These are phyloP conservation scores for Aptenodytes patagonicus DNA, from an alignment of 2,113 vertebrate genomes.

Conservation along the genomic window DNA sequence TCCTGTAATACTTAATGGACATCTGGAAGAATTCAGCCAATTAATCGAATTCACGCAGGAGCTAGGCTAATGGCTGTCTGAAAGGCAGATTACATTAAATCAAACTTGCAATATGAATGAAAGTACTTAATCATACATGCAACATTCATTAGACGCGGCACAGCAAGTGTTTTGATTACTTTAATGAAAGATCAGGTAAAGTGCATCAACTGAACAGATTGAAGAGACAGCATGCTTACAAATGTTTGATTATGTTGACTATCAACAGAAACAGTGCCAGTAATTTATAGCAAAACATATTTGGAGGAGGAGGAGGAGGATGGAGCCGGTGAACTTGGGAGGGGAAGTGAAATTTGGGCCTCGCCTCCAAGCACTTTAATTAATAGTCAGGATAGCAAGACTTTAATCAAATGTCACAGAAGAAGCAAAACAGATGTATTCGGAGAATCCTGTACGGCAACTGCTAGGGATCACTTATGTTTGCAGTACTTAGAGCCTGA, in stretches of 20 bases:
- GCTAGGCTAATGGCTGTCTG: slow-evolving; percentile 82
- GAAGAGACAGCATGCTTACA: slow-evolving; percentile 83
- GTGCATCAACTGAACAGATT: slow-evolving; percentile 83
- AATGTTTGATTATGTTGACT: slow-evolving; percentile 84
- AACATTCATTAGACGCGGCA: slow-evolving; percentile 83
- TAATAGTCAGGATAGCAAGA: slow-evolving; percentile 31
- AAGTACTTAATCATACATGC: slow-evolving; percentile 86
- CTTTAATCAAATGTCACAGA: slow-evolving; percentile 50
- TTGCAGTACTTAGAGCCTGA: neutral
- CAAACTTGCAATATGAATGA: slow-evolving; percentile 86
- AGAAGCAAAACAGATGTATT: slow-evolving; percentile 13
- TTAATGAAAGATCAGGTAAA: slow-evolving; percentile 89
- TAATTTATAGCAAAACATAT: slow-evolving; percentile 81
- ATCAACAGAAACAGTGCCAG: slow-evolving; percentile 81
- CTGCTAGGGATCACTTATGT: neutral
- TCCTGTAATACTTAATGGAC: slow-evolving; percentile 87
- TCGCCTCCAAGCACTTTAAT: slow-evolving; percentile 50
- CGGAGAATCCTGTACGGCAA: neutral
- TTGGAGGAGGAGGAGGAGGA: slow-evolving; percentile 53
- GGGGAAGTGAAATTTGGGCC: slow-evolving; percentile 47
- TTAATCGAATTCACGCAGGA: slow-evolving; percentile 84
- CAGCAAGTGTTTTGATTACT: slow-evolving; percentile 85
- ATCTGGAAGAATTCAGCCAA: slow-evolving; percentile 89
- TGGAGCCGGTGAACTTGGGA: slow-evolving; percentile 54
- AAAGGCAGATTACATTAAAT: slow-evolving; percentile 87